Base-by-base conservation (phyloP, 2,888 invertebrate species). In the Cheilosia variabilis region DNA sequence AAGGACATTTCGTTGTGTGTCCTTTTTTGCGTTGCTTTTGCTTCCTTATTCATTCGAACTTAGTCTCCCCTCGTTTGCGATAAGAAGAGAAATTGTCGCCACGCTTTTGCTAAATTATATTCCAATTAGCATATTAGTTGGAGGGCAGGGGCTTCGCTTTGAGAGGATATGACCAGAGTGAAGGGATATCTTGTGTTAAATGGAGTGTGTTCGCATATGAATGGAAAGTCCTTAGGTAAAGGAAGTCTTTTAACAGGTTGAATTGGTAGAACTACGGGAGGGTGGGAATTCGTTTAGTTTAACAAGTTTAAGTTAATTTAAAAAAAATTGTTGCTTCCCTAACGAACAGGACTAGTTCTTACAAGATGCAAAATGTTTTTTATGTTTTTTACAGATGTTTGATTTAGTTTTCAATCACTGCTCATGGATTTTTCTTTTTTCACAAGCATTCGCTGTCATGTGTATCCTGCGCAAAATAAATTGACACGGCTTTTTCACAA, bases 101-200 rank as follows among this genome's bases (percentile, higher is more conserved):
- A 86, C 80, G 76, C 86, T 52, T 24, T 81, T 80, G 86, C 66
- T 77, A 69, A 86, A 77, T 86, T 86, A 86, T 86, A 81, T 86
- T 86, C 77, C 86, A 86, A 86, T 86, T 86, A 81, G 81, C 80
- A 84, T 84, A 84, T 84, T 84, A 71, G 53, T 62, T 62, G 60
- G 58, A 65, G 31, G 69, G 53, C 73, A 71, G 15, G 41, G 34
- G 50, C 13, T 68, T 15, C n/a, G 41, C 15, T 43, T 43, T 22
- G 58, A 68, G 27, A 31, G 43, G 24, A 24, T 22, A 37, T 77
- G 41, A 50, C 43, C 50, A 19, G 52, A 34, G 34, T 34, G 43
- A 53, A 34, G 43, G 31, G 52, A 13, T 37, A 37, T 22, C 31
- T 24, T 52, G 22, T 45, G 73, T 17, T 55, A 22, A 75, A 75